Conservation (phyloP, 2,113 vertebrate genomes). For the Pedetes capensis region DNA sequence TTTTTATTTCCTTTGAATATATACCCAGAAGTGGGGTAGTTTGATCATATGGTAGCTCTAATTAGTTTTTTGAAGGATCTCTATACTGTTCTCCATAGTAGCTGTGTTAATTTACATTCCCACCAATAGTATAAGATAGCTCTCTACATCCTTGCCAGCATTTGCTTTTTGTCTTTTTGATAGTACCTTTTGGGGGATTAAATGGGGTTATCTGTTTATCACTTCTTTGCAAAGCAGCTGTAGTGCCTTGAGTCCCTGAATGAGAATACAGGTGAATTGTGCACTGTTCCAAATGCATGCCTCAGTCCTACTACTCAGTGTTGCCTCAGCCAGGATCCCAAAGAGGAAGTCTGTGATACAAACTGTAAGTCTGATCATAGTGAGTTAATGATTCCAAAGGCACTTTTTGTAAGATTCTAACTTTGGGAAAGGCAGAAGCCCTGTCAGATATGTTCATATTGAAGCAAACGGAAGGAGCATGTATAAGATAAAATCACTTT, state of each 20-base stretch:
- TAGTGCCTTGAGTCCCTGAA: not conserved
- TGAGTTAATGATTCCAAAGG: not conserved
- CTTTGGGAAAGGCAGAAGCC: not conserved
- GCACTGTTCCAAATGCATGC: slow-evolving; percentile 46
- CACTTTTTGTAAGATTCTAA: not conserved
- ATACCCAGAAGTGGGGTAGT: not conserved
- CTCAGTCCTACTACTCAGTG: not conserved
- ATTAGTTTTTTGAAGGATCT: not conserved
- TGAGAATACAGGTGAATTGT: not conserved
- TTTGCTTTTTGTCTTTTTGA: no score
- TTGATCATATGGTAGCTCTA: not conserved
- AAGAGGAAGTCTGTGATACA: slow-evolving; percentile 34
- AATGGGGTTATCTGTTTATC: slow-evolving; percentile 60
- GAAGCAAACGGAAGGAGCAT: not conserved
- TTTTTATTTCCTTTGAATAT: not conserved
- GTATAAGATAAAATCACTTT: not conserved
- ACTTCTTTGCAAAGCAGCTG: slow-evolving; percentile 40
- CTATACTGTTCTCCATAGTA: not conserved
- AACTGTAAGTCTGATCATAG: not conserved
- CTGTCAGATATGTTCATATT: not conserved
- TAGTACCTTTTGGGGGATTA: slow-evolving; percentile 61
- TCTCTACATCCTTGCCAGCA: not conserved
- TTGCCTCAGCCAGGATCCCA: slow-evolving; percentile 10
- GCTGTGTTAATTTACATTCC: not conserved
- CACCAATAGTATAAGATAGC: not conserved